Conservation (phyloP, 2,113 vertebrate species). For the Perca schrenkii region DNA sequence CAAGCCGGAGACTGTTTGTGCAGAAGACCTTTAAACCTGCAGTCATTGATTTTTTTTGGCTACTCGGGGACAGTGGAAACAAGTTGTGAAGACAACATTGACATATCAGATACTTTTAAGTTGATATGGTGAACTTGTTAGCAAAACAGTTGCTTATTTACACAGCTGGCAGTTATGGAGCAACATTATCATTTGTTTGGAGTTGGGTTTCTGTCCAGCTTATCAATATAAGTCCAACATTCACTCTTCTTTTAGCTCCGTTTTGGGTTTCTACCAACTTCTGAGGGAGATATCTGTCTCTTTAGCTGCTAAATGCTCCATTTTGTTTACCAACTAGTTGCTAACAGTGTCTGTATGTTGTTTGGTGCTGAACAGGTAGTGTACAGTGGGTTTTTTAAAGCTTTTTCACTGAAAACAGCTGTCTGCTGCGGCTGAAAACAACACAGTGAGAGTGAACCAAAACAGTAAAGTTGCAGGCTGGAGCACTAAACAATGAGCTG, state of each 20-base stretch:
- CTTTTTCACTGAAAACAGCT: neutral
- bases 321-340: neutral
- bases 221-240: neutral
- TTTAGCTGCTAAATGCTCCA: neutral
- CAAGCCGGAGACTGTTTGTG: too few relatives aligned
- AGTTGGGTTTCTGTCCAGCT: neutral
- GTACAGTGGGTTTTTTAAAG: neutral
- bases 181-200: neutral
- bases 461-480: neutral
- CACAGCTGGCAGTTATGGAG: neutral
- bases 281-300: neutral
- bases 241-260: neutral
- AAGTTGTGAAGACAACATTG: neutral
- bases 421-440: neutral
- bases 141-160: neutral
- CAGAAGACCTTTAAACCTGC: neutral
- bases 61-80: neutral
- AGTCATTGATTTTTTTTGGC: neutral
- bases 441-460: neutral
- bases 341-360: neutral
- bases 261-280: slow-evolving; percentile 1
- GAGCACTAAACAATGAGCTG: neutral
- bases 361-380: neutral
- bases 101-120: neutral
- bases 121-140: neutral